Evolutionary conservation across 2,113 vertebrate species (phyloP).

Genomic region (Trogon melanurus): DNA sequence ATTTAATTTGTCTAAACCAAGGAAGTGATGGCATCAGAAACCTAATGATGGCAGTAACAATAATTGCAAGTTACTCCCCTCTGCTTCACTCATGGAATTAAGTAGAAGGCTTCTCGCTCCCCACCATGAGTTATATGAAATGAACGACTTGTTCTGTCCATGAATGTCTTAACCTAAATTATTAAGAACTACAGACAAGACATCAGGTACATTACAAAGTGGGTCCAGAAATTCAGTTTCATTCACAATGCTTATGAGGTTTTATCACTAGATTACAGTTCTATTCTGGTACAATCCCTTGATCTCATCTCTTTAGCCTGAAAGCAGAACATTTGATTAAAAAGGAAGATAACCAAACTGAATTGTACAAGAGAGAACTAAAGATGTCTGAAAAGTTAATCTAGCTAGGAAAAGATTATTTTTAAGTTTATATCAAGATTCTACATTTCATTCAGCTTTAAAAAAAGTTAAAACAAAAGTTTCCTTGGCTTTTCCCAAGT

Average conservation of each 20-base stretch:
- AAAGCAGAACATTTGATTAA: conserved; percentile 35
- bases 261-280: conserved; percentile 21
- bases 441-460: background rate
- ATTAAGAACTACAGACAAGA: background rate
- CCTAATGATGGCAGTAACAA: background rate
- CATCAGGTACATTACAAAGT: background rate
- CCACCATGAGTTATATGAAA: background rate
- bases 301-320: background rate
- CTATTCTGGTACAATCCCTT: conserved; percentile 33
- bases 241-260: background rate
- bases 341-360: background rate
- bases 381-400: background rate
- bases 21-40: background rate
- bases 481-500: background rate
- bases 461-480: background rate
- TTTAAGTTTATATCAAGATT: background rate
- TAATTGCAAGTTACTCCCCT: background rate
- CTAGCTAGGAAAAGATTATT: background rate
- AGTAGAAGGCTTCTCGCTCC: background rate
- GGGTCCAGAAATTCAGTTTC: background rate
- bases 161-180: background rate
- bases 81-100: background rate
- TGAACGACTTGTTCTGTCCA: background rate
- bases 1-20: background rate
- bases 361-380: background rate